Conservation (phyloP, 2,797 vertebrate species). For the Esox lucius region DNA sequence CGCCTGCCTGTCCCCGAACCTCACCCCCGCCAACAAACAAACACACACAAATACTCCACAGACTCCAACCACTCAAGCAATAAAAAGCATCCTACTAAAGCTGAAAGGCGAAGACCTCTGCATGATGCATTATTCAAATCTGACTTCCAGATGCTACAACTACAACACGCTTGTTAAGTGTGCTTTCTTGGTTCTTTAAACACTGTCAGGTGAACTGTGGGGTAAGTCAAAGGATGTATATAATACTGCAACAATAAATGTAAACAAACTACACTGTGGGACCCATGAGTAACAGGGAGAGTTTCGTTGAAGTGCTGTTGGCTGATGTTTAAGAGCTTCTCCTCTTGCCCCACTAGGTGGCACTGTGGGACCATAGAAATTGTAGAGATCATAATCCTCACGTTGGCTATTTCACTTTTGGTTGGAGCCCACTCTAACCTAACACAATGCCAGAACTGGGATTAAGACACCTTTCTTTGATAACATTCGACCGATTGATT, state of each 20-base stretch:
- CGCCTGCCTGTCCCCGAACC: too few species aligned
- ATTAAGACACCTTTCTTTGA: slow-evolving; percentile 49
- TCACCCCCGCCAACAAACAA: neutral
- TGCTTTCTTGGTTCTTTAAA: neutral
- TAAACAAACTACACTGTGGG: neutral
- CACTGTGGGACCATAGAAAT: slow-evolving; percentile 58
- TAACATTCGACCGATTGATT: slow-evolving; percentile 58
- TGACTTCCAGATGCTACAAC: neutral
- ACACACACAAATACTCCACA: neutral
- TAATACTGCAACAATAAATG: neutral
- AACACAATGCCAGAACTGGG: slow-evolving; percentile 35
- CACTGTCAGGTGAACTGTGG: neutral
- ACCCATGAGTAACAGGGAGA: neutral
- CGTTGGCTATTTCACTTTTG: slow-evolving; percentile 13
- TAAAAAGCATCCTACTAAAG: neutral
- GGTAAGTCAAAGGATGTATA: neutral
- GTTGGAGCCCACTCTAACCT: slow-evolving; percentile 15
- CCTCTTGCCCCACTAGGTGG: slow-evolving; percentile 54
- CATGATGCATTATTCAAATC: neutral
- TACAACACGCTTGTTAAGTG: neutral
- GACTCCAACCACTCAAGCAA: neutral
- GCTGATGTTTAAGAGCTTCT: neutral
- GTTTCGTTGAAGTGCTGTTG: neutral
- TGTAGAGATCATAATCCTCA: neutral
- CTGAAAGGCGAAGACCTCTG: slow-evolving; percentile 2